Percentiles rank a stretch among this genome's conserved stretches.
phyloP scores from a whole-genome alignment of 2,113 vertebrate species.

The Mormyrus lacerda region DNA sequence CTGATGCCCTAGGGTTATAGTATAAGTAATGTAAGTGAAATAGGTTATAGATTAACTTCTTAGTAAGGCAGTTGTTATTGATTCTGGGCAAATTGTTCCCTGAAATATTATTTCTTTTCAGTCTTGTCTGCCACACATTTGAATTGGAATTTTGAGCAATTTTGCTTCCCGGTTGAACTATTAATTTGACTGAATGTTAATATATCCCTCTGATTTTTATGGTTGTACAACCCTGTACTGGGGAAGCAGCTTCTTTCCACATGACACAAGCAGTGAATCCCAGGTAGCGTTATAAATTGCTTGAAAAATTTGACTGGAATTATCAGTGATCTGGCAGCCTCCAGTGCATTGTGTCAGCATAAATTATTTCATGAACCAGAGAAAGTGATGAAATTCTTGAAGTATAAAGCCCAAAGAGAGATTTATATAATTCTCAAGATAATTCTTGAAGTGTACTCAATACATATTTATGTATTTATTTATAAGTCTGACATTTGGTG shows the following conservation, averaged over 20 bases:
- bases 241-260: not conserved
- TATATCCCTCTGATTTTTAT: not conserved
- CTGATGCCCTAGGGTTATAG: not conserved
- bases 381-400: not conserved
- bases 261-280: not conserved
- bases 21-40: not conserved
- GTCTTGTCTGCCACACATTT: not conserved
- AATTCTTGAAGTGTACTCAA: not conserved
- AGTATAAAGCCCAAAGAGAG: not conserved
- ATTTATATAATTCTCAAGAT: not conserved
- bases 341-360: not conserved
- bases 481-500: not conserved
- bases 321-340: not conserved
- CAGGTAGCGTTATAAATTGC: not conserved
- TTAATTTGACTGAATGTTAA: constrained; percentile 1
- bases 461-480: not conserved
- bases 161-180: not conserved
- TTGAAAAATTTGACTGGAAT: not conserved
- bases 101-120: not conserved
- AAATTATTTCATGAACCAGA: not conserved
- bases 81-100: not conserved
- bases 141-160: not conserved
- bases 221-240: not conserved
- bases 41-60: not conserved
- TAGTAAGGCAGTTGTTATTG: not conserved